Evolutionary conservation across 2,888 invertebrate genomes (phyloP).

Genomic region (Fissipunctia ypsillon): DNA sequence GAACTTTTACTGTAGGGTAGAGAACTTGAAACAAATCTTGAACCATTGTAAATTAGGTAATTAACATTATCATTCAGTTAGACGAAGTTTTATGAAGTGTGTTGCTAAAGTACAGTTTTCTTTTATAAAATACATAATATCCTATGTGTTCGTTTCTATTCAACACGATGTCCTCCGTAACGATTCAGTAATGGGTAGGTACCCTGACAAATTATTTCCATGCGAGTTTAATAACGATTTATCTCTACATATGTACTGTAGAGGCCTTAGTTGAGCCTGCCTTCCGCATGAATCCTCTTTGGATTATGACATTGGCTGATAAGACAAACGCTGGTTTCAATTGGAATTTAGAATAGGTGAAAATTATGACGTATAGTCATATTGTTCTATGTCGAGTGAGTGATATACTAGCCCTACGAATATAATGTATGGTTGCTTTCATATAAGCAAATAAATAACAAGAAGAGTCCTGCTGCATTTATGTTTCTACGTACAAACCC

Average conservation of each 20-base stretch:
- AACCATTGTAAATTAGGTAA: conserved; percentile 2
- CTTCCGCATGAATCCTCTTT: too few relatives aligned
- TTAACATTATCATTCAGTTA: not conserved
- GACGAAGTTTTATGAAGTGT: not conserved
- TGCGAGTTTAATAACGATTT: not conserved
- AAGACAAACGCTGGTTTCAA: too few relatives aligned
- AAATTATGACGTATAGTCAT: too few relatives aligned
- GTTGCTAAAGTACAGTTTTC: not conserved
- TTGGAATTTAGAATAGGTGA: too few relatives aligned
- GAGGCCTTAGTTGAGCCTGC: too few relatives aligned
- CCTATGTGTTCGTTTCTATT: not conserved
- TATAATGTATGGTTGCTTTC: too few relatives aligned
- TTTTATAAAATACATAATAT: not conserved
- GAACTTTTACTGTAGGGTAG: conserved; percentile 21
- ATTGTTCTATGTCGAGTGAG: too few relatives aligned
- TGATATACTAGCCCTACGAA: too few relatives aligned
- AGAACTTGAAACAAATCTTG: conserved; percentile 16
- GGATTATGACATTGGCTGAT: too few relatives aligned
- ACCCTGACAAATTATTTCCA: not conserved
- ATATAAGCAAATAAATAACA: too few relatives aligned
- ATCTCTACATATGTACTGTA: not conserved
- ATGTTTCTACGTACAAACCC: too few relatives aligned
- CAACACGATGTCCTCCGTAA: not conserved
- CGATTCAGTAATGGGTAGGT: not conserved
- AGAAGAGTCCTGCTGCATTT: too few relatives aligned